Percentiles rank a stretch among this genome's conserved stretches.
phyloP scores from a whole-genome alignment of 2,888 invertebrate genomes.

The Venustoraphidia nigricollis region DNA sequence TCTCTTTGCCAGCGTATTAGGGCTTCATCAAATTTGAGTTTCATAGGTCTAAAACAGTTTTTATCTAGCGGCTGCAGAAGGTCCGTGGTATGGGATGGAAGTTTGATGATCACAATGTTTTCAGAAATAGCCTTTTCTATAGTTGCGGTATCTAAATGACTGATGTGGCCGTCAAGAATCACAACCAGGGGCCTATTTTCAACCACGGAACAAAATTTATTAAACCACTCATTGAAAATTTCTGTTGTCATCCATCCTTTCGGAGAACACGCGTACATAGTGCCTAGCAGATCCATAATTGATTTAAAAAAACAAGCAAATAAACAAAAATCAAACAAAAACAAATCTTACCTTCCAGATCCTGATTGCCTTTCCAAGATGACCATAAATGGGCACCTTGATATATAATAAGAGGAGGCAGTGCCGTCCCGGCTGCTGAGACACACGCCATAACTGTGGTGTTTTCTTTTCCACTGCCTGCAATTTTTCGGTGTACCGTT shows the following conservation, averaged over 20 bases:
- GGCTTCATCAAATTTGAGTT: conserved; percentile 6
- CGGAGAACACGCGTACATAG: not conserved
- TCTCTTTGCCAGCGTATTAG: conserved; percentile 7
- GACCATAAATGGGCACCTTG: conserved; percentile 6
- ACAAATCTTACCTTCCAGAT: too few relatives aligned
- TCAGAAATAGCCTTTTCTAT: too few relatives aligned
- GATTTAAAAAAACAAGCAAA: not conserved
- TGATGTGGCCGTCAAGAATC: too few relatives aligned
- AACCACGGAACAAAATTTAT: too few relatives aligned
- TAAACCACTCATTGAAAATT: too few relatives aligned
- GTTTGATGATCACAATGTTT: too few relatives aligned
- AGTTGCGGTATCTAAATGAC: too few relatives aligned
- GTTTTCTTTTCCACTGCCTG: too few relatives aligned
- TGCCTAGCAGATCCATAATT: not conserved
- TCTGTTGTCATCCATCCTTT: too few relatives aligned
- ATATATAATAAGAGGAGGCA: conserved; percentile 9
- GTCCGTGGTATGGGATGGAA: conserved; percentile 6
- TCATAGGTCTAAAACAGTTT: conserved; percentile 8
- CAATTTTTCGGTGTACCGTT: too few relatives aligned
- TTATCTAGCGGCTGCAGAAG: conserved; percentile 8
- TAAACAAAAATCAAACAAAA: not conserved
- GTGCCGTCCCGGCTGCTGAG: conserved; percentile 3
- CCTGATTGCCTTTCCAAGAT: not conserved
- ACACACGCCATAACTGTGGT: too few relatives aligned
- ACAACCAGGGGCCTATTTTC: too few relatives aligned